Evolutionary conservation across 2,888 invertebrate species (phyloP).

Genomic region (Pollenia angustigena): DNA sequence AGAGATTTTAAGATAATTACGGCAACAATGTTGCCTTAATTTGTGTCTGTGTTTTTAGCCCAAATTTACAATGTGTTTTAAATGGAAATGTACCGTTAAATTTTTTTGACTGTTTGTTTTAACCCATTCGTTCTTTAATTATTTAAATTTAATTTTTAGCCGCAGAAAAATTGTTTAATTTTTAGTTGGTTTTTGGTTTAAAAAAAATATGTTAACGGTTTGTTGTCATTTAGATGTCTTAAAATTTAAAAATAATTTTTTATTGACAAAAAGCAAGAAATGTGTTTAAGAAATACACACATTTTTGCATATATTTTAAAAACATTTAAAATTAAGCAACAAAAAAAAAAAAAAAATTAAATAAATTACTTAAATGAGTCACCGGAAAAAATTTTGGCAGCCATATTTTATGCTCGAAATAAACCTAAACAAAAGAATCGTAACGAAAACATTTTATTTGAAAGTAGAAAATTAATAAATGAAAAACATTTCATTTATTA

Average conservation of each 20-base stretch:
- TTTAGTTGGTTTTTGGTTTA: background rate
- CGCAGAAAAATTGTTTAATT: background rate
- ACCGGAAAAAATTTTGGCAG: conserved; percentile 67
- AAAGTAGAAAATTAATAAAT: background rate
- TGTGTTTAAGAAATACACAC: conserved; percentile 12
- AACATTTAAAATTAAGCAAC: background rate
- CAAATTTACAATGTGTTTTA: conserved; percentile 47
- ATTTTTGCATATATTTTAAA: background rate
- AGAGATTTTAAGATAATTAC: conserved; percentile 12
- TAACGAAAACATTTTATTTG: conserved; percentile 11
- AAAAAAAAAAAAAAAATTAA: conserved; percentile 30
- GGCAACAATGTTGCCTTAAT: background rate
- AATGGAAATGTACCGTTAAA: conserved; percentile 38
- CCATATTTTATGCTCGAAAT: conserved; percentile 66
- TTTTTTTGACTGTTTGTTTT: conserved; percentile 19
- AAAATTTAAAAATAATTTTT: conserved; percentile 32
- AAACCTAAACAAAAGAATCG: conserved; percentile 38
- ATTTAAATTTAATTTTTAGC: conserved; percentile 23
- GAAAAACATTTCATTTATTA: background rate
- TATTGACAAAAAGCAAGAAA: conserved; percentile 42
- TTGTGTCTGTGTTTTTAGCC: conserved; percentile 23
- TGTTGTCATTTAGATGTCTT: conserved; percentile 27
- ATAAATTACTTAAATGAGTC: conserved; percentile 68
- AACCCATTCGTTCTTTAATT: background rate
- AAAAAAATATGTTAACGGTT: background rate